Evolutionary conservation across 2,888 invertebrate genomes (phyloP).

Genomic region (Amblyjoppa fuscipennis): DNA sequence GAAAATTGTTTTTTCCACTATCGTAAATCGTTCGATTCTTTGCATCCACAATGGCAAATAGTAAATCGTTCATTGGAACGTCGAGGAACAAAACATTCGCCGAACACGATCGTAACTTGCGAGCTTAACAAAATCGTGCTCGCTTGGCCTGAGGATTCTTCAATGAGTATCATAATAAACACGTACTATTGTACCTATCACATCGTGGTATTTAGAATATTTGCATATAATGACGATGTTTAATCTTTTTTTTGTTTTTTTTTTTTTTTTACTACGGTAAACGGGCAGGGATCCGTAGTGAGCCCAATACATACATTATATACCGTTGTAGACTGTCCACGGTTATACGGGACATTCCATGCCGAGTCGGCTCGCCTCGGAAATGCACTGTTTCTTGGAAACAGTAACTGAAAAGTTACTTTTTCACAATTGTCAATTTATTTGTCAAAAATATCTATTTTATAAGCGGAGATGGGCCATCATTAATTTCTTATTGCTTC

Average conservation of each 20-base stretch:
- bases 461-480: background rate
- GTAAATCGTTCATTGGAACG: conserved; percentile 30
- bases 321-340: background rate
- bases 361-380: background rate
- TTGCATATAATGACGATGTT: conserved; percentile 49
- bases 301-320: background rate
- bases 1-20: conserved; percentile 30
- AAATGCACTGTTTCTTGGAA: background rate
- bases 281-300: conserved; percentile 27
- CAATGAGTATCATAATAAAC: conserved; percentile 43
- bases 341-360: conserved; percentile 2
- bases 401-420: background rate
- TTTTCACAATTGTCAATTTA: background rate
- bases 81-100: conserved; percentile 26
- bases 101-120: conserved; percentile 41
- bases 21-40: conserved; percentile 18
- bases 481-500: background rate
- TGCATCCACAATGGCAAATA: conserved; percentile 23
- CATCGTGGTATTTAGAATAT: conserved; percentile 50
- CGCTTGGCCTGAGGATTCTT: background rate
- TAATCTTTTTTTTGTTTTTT: conserved; percentile 24
- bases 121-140: conserved; percentile 42
- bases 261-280: conserved; percentile 7
- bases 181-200: conserved; percentile 8
- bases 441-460: background rate